Evolutionary conservation across 1,140 invertebrate genomes (phyloP).

Genomic region (Camponotus floridanus): DNA sequence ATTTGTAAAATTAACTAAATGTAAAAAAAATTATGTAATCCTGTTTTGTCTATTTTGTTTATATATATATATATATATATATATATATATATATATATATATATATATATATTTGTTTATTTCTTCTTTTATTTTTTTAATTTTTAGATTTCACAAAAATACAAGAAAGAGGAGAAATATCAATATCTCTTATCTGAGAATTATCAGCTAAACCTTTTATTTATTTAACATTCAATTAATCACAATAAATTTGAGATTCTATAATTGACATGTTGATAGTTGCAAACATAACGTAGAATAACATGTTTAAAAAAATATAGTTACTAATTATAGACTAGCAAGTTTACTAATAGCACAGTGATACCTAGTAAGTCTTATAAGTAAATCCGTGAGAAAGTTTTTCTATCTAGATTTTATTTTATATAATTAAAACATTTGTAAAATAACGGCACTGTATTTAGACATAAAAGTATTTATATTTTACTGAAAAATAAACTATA

Average conservation of each 20-base stretch:
- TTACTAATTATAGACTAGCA: slow-evolving; percentile 76
- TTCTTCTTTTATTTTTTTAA: not conserved
- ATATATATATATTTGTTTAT: not conserved
- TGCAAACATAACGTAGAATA: slow-evolving; percentile 74
- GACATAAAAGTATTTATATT: slow-evolving; percentile 32
- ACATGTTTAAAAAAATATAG: slow-evolving; percentile 76
- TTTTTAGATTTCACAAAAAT: not conserved
- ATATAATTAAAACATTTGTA: slow-evolving; percentile 8
- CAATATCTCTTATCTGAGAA: not conserved
- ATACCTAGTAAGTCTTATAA: slow-evolving; percentile 69
- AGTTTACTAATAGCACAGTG: slow-evolving; percentile 69
- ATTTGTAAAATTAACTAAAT: not conserved
- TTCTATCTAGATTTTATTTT: slow-evolving; percentile 38
- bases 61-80: slow-evolving; percentile 3
- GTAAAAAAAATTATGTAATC: not conserved
- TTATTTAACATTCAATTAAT: slow-evolving; percentile 78
- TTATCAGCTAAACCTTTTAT: slow-evolving; percentile 74
- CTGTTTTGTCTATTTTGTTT: not conserved
- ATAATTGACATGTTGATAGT: slow-evolving; percentile 76
- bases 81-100: not conserved
- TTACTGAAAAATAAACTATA: slow-evolving; percentile 51
- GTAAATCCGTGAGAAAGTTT: slow-evolving; percentile 9
- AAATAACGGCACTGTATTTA: slow-evolving; percentile 30
- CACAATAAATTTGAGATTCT: slow-evolving; percentile 75
- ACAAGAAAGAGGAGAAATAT: not conserved